Base-by-base conservation (phyloP, 2,113 vertebrate genomes). In the Hypomesus transpacificus region DNA sequence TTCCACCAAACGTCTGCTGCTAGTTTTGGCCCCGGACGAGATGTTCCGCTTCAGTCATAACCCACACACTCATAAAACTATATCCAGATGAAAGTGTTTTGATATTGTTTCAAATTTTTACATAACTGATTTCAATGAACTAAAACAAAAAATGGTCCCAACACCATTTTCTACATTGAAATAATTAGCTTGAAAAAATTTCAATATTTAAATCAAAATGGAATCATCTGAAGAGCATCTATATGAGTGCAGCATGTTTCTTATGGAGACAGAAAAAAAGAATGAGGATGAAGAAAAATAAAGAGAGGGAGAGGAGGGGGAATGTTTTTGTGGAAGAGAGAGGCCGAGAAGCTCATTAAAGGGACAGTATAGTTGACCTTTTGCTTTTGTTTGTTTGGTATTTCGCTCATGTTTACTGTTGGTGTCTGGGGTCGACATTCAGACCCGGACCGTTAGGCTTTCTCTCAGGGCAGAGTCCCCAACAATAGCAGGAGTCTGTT, bases 321-420 rank as follows among this genome's bases (percentile, higher is more conserved):
- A 70, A 52, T 5, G 53, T 57, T 11, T 28, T 22, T 54, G 16
- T 26, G 26, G 34, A 53, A 68, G 67, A 69, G 13, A 34, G 51
- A 69, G 24, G 46, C 31, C 17, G n/a, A 68, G 67, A 70, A 53
- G 66, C 75, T 82, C 80, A 84, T 87, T 82, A 82, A 73, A 69
- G 58, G 60, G 59, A 79, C 51, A 46, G 22, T 26, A 70, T 53
- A 54, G 70, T 68, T 66, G 24, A 54, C 66, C 61, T 79, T 76
- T 77, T 76, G 69, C 66, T 76, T 77, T 84, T 84, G 81, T 88
- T 87, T 85, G 81, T 75, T 66, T 72, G 76, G 73, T 80, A 83
- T 90, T 84, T 76, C 69, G 69, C 62, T 75, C 34, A 54, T 89
- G 88, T 91, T 90, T 91, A 87, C 82, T 79, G 79, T 84, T 85